phyloP scores from a whole-genome alignment of 1,140 invertebrate species.

The Zaprionus ornatus region DNA sequence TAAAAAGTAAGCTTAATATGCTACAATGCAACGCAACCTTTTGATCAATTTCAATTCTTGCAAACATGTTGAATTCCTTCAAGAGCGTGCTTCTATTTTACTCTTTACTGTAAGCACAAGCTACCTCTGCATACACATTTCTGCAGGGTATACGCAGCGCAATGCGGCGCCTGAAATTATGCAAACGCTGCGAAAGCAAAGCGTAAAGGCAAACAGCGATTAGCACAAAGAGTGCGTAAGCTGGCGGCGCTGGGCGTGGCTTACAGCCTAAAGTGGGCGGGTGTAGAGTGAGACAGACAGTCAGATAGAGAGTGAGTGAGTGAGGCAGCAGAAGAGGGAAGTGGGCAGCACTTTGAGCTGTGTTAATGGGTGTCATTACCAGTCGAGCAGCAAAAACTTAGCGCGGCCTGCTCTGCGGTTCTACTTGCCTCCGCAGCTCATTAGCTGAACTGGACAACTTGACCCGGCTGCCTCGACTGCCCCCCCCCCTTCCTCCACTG shows the following conservation, averaged over 20 bases:
- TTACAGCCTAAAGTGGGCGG: neutral
- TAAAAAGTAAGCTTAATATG: neutral
- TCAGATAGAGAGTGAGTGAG: neutral
- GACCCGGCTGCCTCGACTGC: slow-evolving; percentile 5
- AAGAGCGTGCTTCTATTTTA: neutral
- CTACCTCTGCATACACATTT: neutral
- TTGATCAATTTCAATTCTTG: too few relatives aligned
- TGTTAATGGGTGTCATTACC: slow-evolving; percentile 79
- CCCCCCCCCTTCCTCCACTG: neutral
- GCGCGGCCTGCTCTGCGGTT: slow-evolving; percentile 20
- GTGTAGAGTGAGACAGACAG: too few relatives aligned
- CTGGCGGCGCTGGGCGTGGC: slow-evolving; percentile 11
- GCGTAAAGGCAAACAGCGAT: slow-evolving; percentile 59
- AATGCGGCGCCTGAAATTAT: slow-evolving; percentile 45
- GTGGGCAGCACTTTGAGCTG: slow-evolving; percentile 37
- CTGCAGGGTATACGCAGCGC: slow-evolving; percentile 18
- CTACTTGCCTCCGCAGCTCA: slow-evolving; percentile 32
- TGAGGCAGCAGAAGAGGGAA: neutral
- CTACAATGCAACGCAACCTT: too few relatives aligned
- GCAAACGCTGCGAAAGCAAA: slow-evolving; percentile 73
- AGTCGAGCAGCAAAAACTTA: slow-evolving; percentile 58
- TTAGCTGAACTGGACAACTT: slow-evolving; percentile 32
- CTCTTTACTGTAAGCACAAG: neutral
- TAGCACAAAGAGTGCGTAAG: slow-evolving; percentile 62
- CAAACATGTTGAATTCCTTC: too few relatives aligned